Conservation (phyloP, 2,888 invertebrate species). For the Phengaris arion region DNA sequence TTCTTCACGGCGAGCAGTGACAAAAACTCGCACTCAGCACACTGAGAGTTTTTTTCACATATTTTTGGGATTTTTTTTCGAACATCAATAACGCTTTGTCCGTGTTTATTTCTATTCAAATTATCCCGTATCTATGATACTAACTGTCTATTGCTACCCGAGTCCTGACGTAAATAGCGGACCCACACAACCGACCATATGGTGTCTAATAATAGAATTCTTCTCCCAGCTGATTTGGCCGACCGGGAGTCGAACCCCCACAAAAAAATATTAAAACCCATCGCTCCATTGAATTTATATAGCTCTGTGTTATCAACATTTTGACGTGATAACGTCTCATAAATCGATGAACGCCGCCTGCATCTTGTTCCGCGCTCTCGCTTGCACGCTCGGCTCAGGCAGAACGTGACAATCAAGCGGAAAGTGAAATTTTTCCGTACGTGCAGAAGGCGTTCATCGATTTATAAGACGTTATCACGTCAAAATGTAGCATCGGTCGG, state of each 20-base stretch:
- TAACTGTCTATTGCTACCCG: background rate
- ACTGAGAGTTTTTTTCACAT: background rate
- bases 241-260: constrained; percentile 20
- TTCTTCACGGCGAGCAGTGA: too few species aligned
- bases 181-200: constrained; percentile 2
- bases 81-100: too few species aligned
- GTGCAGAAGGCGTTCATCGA: too few species aligned
- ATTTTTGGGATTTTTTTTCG: background rate
- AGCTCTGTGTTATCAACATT: background rate
- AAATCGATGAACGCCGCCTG: too few species aligned
- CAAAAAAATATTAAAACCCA: background rate
- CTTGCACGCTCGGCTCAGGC: too few species aligned
- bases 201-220: constrained; percentile 21
- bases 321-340: background rate
- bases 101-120: background rate
- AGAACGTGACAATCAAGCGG: too few species aligned
- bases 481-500: too few species aligned
- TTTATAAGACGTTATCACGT: too few species aligned
- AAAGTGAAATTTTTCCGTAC: too few species aligned
- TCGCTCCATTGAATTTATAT: background rate
- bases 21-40: too few species aligned
- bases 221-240: constrained; percentile 10
- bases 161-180: background rate
- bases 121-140: background rate
- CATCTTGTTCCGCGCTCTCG: too few species aligned